Percentiles rank a stretch among this genome's conserved stretches.
phyloP scores from a whole-genome alignment of 2,888 invertebrate species.

The Polydrusus tereticollis region DNA sequence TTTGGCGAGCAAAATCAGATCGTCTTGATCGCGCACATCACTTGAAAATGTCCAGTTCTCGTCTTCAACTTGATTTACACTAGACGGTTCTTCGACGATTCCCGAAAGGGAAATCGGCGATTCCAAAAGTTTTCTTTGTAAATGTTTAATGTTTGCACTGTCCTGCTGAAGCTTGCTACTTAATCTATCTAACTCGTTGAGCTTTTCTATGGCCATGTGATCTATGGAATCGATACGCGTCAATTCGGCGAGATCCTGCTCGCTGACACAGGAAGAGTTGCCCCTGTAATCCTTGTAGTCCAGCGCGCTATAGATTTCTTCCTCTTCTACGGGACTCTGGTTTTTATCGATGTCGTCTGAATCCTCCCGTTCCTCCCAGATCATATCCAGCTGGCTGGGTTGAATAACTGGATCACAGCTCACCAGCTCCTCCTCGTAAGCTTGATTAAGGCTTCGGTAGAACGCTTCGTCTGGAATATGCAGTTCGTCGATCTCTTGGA shows the following conservation, averaged over 20 bases:
- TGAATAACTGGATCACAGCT: slow-evolving; percentile 67
- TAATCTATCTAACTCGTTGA: slow-evolving; percentile 82
- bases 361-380: slow-evolving; percentile 89
- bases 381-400: slow-evolving; percentile 84
- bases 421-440: slow-evolving; percentile 85
- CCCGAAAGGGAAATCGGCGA: slow-evolving; percentile 69
- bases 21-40: slow-evolving; percentile 75
- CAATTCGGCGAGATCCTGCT: slow-evolving; percentile 83
- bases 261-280: slow-evolving; percentile 80
- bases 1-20: slow-evolving; percentile 70
- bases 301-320: slow-evolving; percentile 79
- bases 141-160: slow-evolving; percentile 82
- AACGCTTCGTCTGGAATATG: slow-evolving; percentile 85
- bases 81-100: slow-evolving; percentile 65
- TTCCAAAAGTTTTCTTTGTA: slow-evolving; percentile 78
- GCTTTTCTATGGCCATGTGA: slow-evolving; percentile 82
- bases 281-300: slow-evolving; percentile 86
- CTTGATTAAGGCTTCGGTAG: slow-evolving; percentile 89
- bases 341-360: slow-evolving; percentile 70
- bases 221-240: slow-evolving; percentile 82
- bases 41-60: slow-evolving; percentile 78
- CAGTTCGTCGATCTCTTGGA: slow-evolving; percentile 69
- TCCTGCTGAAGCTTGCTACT: slow-evolving; percentile 84
- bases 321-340: slow-evolving; percentile 60
- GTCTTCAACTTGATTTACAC: slow-evolving; percentile 66